Base-by-base conservation (phyloP, 2,113 vertebrate species). In the Mormoops blainvillei region DNA sequence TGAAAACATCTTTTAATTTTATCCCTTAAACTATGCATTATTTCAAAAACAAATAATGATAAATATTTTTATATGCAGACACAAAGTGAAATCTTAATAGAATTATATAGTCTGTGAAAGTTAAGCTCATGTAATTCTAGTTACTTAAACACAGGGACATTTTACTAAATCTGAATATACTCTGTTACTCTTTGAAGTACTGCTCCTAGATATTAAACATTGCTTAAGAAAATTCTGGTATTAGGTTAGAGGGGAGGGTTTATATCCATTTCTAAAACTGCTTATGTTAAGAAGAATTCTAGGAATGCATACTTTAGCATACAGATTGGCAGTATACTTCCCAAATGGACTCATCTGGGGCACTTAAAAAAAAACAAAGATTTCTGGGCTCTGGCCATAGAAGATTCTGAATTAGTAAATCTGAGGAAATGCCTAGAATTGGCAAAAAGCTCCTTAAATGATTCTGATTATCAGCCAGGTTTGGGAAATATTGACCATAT, bases 261-360 rank as follows among this genome's bases (percentile, higher is more conserved):
- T 80, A 58, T 78, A 67, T 0, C 26, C 78, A 89, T 73, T 86
- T 95, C 56, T 91, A 68, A 92, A 77, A 94, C 22, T 78, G 48
- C 26, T 83, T 45, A 65, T 89, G 45, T 94, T 52, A 94, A 88
- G 68, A 96, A 87, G 58, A 93, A 82, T 90, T 90, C 26, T 52
- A 83, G 26, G 20, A 24, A 70, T 24, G 15, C 31, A 22, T 52
- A 26, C 52, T 61, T 70, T 52, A 38, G 28, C 48, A 90, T 84
- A 48, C 9, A 84, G 41, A n/a, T 11, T 76, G 56, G 20, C 65
- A 95, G 24, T 24, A 1, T 43, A 38, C 61, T 95, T 91, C 36
- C 48, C 43, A 41, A 95, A 78, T 13, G 80, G 70, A 87, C 48
- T 54, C 26, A 63, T 43, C 8, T 41, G 43, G 70, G 58, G 38